Evolutionary conservation across 2,113 vertebrate genomes (phyloP), one percentile per base, ranked within the genome.

Genomic region (Deroptyus accipitrinus): DNA sequence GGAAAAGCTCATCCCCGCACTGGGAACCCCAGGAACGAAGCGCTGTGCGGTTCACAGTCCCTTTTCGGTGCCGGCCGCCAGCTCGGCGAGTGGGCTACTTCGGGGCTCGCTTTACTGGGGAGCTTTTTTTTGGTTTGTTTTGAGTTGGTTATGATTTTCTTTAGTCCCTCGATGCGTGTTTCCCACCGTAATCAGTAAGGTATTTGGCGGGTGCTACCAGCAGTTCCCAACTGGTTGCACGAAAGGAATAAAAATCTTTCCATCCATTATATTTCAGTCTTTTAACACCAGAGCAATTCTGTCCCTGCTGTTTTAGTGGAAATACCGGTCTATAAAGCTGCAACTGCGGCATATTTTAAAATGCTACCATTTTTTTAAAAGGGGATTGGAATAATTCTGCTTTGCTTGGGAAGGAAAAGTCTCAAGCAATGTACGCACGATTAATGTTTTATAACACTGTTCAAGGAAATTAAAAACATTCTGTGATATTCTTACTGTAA

Each of bases 381-480:
- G 83, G 94, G 77, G 23, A 67, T 75, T 92, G 92, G 57, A 83
- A 96, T 97, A 90, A 90, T 96, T 97, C 96, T 92, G 89, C 97
- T 97, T 97, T 97, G 88, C 97, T 95, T 85, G 87, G 91, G 97
- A 97, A 97, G 96, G 95, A 96, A 97, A 95, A 90, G 41, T 90
- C 83, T 89, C 85, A 31, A 80, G 84, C 81, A 57, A 83, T 73
- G 84, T 85, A 88, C 10, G 86, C 75, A 79, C 94, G 96, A 96
- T 97, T 86, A 94, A 94, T 54, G 88, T 96, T 97, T 97, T 96
- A 96, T 97, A 98, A 97, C 81, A 81, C 83, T 97, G 95, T 96
- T 97, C 94, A 92, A 97, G 97, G 97, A 97, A 97, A 97, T 95
- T 94, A 97, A 97, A 95, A 98, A 97, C 97, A 97, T 94, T 97